These are phyloP conservation scores for Cheumatopsyche charites DNA, from an alignment of 1,140 invertebrate genomes.

Conservation along the genomic window DNA sequence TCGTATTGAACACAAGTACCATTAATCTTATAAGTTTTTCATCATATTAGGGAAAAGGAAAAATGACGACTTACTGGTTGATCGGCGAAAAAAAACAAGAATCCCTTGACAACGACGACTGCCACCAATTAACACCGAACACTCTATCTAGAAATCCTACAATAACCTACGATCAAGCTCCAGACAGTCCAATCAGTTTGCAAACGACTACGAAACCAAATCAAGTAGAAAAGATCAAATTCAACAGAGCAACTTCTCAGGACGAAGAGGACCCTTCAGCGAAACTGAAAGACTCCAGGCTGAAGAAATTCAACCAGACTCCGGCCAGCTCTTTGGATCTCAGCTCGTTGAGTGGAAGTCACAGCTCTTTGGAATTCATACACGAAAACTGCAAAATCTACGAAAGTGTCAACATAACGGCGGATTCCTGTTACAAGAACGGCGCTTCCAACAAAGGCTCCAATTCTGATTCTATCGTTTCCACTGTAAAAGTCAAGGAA, in stretches of 20 bases:
- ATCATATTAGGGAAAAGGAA: slow-evolving; percentile 75
- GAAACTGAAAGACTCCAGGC: slow-evolving; percentile 32
- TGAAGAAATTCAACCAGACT: slow-evolving; percentile 43
- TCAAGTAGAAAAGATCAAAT: slow-evolving; percentile 10
- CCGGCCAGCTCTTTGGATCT: slow-evolving; percentile 44
- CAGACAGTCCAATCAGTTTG: slow-evolving; percentile 44
- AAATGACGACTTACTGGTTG: slow-evolving; percentile 90
- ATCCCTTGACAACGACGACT: slow-evolving; percentile 16
- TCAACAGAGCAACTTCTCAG: slow-evolving; percentile 33
- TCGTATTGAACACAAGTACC: no score
- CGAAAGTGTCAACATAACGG: slow-evolving; percentile 28
- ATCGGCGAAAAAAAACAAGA: slow-evolving; percentile 66
- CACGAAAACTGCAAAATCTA: slow-evolving; percentile 35
- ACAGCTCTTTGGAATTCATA: slow-evolving; percentile 44
- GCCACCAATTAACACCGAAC: slow-evolving; percentile 29
- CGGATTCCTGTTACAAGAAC: slow-evolving; percentile 37
- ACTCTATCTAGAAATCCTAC: slow-evolving; percentile 43
- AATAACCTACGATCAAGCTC: slow-evolving; percentile 45
- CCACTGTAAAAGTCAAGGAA: slow-evolving; percentile 60
- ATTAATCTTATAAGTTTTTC: no score
- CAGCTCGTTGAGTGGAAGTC: slow-evolving; percentile 44
- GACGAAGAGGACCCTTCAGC: slow-evolving; percentile 37
- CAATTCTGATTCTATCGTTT: slow-evolving; percentile 55
- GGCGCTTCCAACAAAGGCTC: slow-evolving; percentile 30
- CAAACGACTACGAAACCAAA: slow-evolving; percentile 30